These are phyloP conservation scores for Pituophis catenifer DNA, from an alignment of 2,113 vertebrate genomes.

Conservation along the genomic window DNA sequence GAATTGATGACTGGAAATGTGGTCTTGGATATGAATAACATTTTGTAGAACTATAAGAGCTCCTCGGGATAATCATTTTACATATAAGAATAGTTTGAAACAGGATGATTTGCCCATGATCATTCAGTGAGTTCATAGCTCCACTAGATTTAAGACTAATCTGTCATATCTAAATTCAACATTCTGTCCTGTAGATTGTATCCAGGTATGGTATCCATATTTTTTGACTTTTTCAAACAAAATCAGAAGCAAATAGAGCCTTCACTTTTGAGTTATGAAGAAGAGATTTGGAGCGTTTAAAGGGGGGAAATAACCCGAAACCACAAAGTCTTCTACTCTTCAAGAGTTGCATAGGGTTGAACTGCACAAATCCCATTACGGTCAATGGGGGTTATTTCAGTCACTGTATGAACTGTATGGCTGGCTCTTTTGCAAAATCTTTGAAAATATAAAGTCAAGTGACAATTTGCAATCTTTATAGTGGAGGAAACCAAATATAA, in stretches of 20 bases:
- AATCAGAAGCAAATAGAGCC: slow-evolving; percentile 14
- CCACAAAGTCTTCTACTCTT: slow-evolving; percentile 11
- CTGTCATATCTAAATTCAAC: background rate
- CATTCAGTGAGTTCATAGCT: background rate
- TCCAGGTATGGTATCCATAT: background rate
- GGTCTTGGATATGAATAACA: background rate
- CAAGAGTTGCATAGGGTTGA: slow-evolving; percentile 34
- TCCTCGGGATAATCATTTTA: background rate
- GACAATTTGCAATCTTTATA: background rate
- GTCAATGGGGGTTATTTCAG: slow-evolving; percentile 31
- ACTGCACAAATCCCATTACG: slow-evolving; percentile 22
- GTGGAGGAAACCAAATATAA: slow-evolving; percentile 32
- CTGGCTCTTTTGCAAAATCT: slow-evolving; percentile 9
- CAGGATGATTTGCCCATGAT: background rate
- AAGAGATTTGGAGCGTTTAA: slow-evolving; percentile 16
- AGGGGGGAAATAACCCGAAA: background rate
- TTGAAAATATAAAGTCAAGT: slow-evolving; percentile 32
- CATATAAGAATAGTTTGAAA: background rate
- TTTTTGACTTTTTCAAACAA: slow-evolving; percentile 17
- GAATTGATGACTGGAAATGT: background rate
- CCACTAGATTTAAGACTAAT: background rate
- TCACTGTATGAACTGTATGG: background rate
- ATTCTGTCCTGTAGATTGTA: background rate
- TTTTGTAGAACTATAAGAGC: background rate
- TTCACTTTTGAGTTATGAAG: slow-evolving; percentile 12